Evolutionary conservation across 2,888 invertebrate species (phyloP).

Genomic region (Anaspis maculata): DNA sequence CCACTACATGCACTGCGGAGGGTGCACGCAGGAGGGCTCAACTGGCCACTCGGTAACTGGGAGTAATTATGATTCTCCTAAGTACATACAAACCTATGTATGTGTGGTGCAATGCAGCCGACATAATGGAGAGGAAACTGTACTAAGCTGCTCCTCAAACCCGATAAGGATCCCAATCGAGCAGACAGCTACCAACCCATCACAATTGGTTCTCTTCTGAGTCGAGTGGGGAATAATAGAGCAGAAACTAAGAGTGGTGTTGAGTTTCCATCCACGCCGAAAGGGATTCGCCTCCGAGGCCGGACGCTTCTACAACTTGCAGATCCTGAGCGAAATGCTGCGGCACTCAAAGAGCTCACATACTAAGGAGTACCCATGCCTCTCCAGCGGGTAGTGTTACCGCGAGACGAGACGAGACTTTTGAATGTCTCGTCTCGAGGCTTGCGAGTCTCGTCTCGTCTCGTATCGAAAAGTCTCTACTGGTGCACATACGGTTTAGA

Average conservation of each 20-base stretch:
- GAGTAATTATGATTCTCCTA: no score
- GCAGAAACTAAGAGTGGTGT: conserved; percentile 14
- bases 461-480: no score
- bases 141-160: conserved; percentile 28
- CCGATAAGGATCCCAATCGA: conserved; percentile 23
- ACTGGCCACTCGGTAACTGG: no score
- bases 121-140: conserved; percentile 26
- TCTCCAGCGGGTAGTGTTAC: no score
- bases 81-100: neutral
- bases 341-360: conserved; percentile 16
- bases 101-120: conserved; percentile 15
- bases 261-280: conserved; percentile 21
- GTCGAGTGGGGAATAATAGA: conserved; percentile 26
- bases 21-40: no score
- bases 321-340: conserved; percentile 22
- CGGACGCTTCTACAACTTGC: conserved; percentile 29
- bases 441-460: no score
- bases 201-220: conserved; percentile 27
- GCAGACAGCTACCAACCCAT: conserved; percentile 29
- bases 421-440: no score
- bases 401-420: no score
- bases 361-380: no score
- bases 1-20: no score
- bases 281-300: conserved; percentile 28
- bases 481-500: no score